Conservation (phyloP, 2,113 vertebrate species). For the Terrapene triunguis region DNA sequence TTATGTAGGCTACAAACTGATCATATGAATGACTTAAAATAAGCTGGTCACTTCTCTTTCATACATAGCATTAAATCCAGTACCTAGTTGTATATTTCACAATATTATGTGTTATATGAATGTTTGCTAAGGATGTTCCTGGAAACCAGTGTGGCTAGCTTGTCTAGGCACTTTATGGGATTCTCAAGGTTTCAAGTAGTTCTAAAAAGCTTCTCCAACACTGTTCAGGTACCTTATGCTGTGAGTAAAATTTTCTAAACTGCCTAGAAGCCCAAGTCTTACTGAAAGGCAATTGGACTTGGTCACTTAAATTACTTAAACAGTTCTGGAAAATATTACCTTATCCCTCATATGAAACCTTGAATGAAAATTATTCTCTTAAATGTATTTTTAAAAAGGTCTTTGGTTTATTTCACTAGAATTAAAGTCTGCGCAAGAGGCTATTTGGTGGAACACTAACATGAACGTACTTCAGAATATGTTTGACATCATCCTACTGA, state of each 20-base stretch:
- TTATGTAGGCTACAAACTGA: neutral
- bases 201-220: accelerated
- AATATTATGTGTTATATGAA: neutral
- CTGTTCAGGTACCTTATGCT: accelerated
- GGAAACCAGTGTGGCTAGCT: neutral
- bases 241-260: accelerated
- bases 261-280: neutral
- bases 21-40: neutral
- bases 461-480: neutral
- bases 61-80: neutral
- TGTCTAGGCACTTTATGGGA: neutral
- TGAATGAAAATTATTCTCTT: neutral
- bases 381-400: neutral
- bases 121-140: neutral
- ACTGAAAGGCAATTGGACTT: neutral
- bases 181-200: accelerated
- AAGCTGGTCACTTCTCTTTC: neutral
- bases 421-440: neutral
- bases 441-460: neutral
- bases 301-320: neutral
- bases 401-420: neutral
- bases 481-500: constrained; percentile 18
- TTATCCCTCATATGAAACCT: neutral
- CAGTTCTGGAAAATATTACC: neutral
- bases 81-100: neutral